Percentiles rank a stretch among this genome's conserved stretches.
phyloP scores from a whole-genome alignment of 2,797 vertebrate genomes.

The Danio tinwini region DNA sequence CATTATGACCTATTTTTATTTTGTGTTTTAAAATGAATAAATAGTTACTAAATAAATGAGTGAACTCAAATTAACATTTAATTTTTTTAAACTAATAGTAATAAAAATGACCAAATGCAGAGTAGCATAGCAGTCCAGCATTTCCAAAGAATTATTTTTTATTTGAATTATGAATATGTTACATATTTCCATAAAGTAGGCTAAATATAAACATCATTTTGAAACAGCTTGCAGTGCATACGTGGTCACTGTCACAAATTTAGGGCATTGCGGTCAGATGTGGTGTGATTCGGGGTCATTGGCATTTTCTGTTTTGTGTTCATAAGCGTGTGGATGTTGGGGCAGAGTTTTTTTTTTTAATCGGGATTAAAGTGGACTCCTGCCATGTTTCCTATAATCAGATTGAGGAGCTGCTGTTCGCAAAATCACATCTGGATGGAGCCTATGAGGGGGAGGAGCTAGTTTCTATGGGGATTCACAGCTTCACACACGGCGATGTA shows the following conservation, averaged over 20 bases:
- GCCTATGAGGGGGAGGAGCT: slow-evolving; percentile 46
- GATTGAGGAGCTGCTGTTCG: slow-evolving; percentile 68
- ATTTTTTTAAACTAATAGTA: no score
- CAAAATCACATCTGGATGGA: slow-evolving; percentile 76
- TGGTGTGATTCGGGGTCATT: slow-evolving; percentile 9
- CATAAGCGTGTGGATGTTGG: slow-evolving; percentile 58
- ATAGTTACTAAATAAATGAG: no score
- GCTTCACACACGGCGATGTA: slow-evolving; percentile 4
- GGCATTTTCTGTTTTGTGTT: slow-evolving; percentile 37
- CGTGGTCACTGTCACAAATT: slow-evolving; percentile 16
- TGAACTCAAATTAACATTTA: not conserved
- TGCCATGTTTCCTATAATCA: slow-evolving; percentile 73
- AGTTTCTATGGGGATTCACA: slow-evolving; percentile 6
- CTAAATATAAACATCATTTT: not conserved
- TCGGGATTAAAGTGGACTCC: slow-evolving; percentile 77
- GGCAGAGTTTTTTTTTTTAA: slow-evolving; percentile 58
- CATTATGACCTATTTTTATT: no score
- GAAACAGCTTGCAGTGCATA: not conserved
- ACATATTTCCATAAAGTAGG: not conserved
- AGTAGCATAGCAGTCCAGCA: not conserved
- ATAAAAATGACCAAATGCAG: no score
- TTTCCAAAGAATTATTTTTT: not conserved
- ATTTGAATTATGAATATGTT: not conserved
- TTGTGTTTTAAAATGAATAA: not conserved
- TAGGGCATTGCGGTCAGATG: not conserved